phyloP scores from a whole-genome alignment of 2,888 invertebrate genomes.

The Prostheceraeus crozeri region DNA sequence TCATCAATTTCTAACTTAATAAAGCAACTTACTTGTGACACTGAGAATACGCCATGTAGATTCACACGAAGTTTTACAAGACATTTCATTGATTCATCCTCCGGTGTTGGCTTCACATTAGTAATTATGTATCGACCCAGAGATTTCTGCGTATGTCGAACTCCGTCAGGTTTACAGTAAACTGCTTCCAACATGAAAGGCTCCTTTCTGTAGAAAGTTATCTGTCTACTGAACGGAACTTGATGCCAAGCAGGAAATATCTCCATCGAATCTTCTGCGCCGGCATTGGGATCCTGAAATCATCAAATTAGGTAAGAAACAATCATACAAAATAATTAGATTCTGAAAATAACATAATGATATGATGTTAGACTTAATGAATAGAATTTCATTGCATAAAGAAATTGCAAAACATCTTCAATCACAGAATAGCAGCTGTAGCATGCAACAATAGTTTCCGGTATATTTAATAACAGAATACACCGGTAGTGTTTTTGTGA shows the following conservation, averaged over 20 bases:
- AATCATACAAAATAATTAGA: too few species aligned
- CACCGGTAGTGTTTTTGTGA: too few species aligned
- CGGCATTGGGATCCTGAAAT: conserved; percentile 52
- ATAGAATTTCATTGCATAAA: too few species aligned
- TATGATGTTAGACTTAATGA: too few species aligned
- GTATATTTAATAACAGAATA: too few species aligned
- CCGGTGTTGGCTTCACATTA: conserved; percentile 69
- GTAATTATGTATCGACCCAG: conserved; percentile 55
- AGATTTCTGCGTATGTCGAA: conserved; percentile 66
- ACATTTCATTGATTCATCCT: conserved; percentile 84
- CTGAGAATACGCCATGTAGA: conserved; percentile 79
- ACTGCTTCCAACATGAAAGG: conserved; percentile 78
- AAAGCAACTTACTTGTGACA: conserved; percentile 80
- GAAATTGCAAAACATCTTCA: too few species aligned
- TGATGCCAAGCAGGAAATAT: conserved; percentile 79
- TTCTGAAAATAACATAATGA: too few species aligned
- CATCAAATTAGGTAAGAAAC: too few species aligned
- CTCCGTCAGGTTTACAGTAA: conserved; percentile 64
- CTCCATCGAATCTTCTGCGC: conserved; percentile 59
- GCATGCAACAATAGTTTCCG: too few species aligned
- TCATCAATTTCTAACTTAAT: too few species aligned
- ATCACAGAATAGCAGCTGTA: too few species aligned
- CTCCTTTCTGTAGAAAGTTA: conserved; percentile 81
- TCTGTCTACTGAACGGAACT: conserved; percentile 83
- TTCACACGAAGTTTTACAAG: conserved; percentile 91